phyloP scores from a whole-genome alignment of 2,113 vertebrate genomes.

The Hippolais icterina region DNA sequence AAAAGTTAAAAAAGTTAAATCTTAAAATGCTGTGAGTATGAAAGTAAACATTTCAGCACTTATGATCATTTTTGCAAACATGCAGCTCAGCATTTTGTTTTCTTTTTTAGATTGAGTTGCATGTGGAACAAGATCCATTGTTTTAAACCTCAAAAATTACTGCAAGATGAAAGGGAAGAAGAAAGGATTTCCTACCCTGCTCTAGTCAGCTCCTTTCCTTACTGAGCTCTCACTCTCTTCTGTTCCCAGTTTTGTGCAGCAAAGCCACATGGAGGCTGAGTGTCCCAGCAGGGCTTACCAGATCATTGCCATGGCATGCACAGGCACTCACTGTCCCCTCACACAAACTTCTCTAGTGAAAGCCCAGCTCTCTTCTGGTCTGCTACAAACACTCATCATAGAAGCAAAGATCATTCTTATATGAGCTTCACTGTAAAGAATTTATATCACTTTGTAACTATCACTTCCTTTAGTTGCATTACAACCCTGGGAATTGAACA shows the following conservation, averaged over 20 bases:
- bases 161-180: neutral
- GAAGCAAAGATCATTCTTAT: neutral
- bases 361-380: neutral
- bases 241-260: neutral
- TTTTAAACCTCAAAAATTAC: neutral
- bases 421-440: neutral
- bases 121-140: neutral
- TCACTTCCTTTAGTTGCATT: neutral
- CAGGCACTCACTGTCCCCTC: fast-evolving
- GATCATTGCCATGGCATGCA: neutral
- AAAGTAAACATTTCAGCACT: neutral
- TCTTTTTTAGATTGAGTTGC: neutral
- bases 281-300: neutral
- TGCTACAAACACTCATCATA: neutral
- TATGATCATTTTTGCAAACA: neutral
- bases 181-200: neutral
- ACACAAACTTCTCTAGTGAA: neutral
- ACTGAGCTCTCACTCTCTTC: neutral
- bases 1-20: neutral
- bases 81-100: neutral
- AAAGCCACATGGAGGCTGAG: neutral
- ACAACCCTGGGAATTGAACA: neutral
- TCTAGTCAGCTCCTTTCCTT: neutral
- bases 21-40: neutral
- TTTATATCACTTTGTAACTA: neutral